Evolutionary conservation across 2,113 vertebrate species (phyloP).

Genomic region (Coracopsis vasa): DNA sequence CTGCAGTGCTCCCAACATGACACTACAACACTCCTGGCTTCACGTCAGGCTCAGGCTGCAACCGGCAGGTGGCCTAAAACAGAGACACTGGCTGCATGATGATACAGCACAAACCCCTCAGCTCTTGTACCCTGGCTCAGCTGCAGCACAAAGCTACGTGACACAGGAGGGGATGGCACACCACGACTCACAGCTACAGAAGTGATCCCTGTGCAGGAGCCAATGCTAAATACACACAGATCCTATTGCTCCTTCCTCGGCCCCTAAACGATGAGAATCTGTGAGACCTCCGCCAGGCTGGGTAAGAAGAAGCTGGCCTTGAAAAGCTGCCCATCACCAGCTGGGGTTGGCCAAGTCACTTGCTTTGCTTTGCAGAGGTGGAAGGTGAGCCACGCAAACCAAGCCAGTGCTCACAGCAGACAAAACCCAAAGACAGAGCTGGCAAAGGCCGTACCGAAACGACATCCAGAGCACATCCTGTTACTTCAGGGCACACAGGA

Average conservation of each 20-base stretch:
- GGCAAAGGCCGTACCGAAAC: not conserved
- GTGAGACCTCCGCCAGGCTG: not conserved
- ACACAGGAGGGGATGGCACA: not conserved
- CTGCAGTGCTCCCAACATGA: not conserved
- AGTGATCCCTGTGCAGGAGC: not conserved
- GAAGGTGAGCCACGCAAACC: not conserved
- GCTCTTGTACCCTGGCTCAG: not conserved
- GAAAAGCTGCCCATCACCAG: not conserved
- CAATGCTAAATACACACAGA: not conserved
- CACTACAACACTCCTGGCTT: not conserved
- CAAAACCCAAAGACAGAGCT: not conserved
- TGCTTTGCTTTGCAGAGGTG: not conserved
- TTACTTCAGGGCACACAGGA: not conserved
- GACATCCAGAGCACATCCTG: not conserved
- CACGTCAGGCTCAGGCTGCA: not conserved
- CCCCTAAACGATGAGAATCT: not conserved
- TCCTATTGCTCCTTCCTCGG: not conserved
- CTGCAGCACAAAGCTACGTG: accelerated
- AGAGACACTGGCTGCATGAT: not conserved
- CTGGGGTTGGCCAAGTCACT: not conserved
- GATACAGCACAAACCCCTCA: not conserved
- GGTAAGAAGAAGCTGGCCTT: not conserved
- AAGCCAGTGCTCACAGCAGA: not conserved
- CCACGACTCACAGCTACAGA: accelerated
- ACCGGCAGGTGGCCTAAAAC: not conserved